Evolutionary conservation across 2,797 vertebrate genomes (phyloP).

Genomic region (Parauchenoglanis ngamensis): DNA sequence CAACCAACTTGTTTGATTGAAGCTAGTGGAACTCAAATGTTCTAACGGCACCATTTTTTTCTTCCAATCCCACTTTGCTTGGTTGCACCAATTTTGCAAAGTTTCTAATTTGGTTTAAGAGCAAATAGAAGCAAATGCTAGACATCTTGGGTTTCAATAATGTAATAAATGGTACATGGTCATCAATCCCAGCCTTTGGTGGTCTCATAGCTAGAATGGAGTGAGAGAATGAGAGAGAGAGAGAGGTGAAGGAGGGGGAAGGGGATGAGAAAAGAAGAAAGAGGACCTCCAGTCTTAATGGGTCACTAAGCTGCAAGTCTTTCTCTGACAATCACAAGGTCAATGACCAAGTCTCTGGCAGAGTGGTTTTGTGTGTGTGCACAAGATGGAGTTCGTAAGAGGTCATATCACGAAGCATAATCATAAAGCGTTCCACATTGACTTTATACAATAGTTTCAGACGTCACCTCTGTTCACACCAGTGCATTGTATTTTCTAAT

Average conservation of each 20-base stretch:
- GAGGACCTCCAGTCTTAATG: constrained; percentile 48
- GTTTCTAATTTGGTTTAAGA: constrained; percentile 16
- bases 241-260: constrained; percentile 32
- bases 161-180: constrained; percentile 67
- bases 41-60: too few species aligned
- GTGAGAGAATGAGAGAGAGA: constrained; percentile 44
- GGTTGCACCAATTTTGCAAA: background rate
- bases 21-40: background rate
- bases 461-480: background rate
- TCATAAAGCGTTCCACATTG: background rate
- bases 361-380: constrained; percentile 14
- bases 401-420: constrained; percentile 15
- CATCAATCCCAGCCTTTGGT: constrained; percentile 79
- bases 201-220: constrained; percentile 80
- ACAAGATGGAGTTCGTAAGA: background rate
- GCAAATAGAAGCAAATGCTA: constrained; percentile 60
- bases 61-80: background rate
- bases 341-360: constrained; percentile 56
- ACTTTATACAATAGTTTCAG: background rate
- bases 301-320: constrained; percentile 63
- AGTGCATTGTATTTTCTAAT: background rate
- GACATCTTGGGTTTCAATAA: constrained; percentile 74
- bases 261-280: constrained; percentile 36
- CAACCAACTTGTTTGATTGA: background rate
- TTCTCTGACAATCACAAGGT: constrained; percentile 65